Conservation (phyloP, 2,888 invertebrate genomes). For the Malachius bipustulatus region DNA sequence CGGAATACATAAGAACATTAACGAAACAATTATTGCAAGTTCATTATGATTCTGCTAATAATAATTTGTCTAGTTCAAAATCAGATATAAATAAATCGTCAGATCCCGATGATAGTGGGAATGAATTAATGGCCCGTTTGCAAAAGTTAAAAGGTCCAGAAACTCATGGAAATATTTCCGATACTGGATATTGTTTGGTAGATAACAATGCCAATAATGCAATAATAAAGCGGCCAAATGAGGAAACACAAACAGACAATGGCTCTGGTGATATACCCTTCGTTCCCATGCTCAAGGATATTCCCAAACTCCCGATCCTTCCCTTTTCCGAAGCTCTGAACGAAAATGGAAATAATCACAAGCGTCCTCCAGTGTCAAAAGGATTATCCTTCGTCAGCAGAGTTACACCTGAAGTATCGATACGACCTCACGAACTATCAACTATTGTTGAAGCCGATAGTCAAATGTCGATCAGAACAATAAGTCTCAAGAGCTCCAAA, state of each 20-base stretch:
- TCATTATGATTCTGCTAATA: too few relatives aligned
- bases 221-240: constrained; percentile 7
- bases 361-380: constrained; percentile 32
- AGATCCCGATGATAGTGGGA: too few relatives aligned
- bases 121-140: constrained; percentile 11
- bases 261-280: constrained; percentile 18
- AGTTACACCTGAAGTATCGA: constrained; percentile 25
- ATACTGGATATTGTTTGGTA: too few relatives aligned
- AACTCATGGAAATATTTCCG: too few relatives aligned
- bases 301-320: constrained; percentile 33
- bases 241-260: constrained; percentile 9
- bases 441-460: constrained; percentile 35
- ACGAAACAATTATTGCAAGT: too few relatives aligned
- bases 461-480: constrained; percentile 18
- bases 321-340: constrained; percentile 14
- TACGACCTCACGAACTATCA: constrained; percentile 34
- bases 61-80: too few relatives aligned
- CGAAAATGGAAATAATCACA: constrained; percentile 16
- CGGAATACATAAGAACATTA: too few relatives aligned
- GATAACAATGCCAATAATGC: constrained; percentile 1
- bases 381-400: constrained; percentile 27
- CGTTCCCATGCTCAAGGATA: constrained; percentile 31
- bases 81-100: too few relatives aligned
- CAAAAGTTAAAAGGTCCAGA: constrained; percentile 10
- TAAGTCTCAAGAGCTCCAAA: background rate